A percentile compares a stretch with the other conserved stretches of the same genome.
phyloP scores from a whole-genome alignment of 1,140 invertebrate species.

The Mamestra configurata region DNA sequence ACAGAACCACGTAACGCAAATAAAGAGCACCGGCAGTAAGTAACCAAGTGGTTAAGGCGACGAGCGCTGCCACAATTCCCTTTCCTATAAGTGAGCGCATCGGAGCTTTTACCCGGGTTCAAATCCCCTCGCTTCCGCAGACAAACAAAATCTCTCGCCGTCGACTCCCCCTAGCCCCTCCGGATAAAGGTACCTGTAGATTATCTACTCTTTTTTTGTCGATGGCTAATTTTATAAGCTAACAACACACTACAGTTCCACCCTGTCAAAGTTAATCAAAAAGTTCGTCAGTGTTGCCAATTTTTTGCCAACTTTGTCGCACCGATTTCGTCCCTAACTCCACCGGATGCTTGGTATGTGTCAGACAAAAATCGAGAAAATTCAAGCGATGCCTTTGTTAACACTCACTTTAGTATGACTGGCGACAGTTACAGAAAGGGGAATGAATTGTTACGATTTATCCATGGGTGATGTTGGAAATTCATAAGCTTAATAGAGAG shows the following conservation, averaged over 20 bases:
- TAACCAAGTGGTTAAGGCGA: not conserved
- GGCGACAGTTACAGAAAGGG: not conserved
- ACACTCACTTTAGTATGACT: not conserved
- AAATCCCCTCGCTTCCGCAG: not conserved
- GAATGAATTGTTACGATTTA: not conserved
- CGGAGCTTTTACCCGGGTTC: not conserved
- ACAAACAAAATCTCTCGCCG: not conserved
- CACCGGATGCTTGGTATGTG: not conserved
- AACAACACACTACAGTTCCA: not conserved
- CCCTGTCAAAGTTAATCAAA: conserved; percentile 5
- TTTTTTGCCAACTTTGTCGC: not conserved
- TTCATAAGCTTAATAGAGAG: no score
- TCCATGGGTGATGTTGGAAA: no score
- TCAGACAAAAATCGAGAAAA: not conserved
- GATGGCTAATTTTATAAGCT: not conserved
- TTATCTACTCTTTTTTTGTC: not conserved
- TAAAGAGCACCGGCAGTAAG: not conserved
- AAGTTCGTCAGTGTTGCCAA: not conserved
- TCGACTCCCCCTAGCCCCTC: not conserved
- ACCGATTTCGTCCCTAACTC: not conserved
- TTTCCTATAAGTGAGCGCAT: conserved; percentile 38
- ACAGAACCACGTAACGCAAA: not conserved
- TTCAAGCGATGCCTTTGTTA: not conserved
- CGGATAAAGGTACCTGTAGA: not conserved
- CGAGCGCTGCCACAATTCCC: not conserved